Percentiles rank a stretch among this genome's conserved stretches.
Evolutionary conservation across 2,888 invertebrate species (phyloP).

Genomic region (Colostygia pectinataria): DNA sequence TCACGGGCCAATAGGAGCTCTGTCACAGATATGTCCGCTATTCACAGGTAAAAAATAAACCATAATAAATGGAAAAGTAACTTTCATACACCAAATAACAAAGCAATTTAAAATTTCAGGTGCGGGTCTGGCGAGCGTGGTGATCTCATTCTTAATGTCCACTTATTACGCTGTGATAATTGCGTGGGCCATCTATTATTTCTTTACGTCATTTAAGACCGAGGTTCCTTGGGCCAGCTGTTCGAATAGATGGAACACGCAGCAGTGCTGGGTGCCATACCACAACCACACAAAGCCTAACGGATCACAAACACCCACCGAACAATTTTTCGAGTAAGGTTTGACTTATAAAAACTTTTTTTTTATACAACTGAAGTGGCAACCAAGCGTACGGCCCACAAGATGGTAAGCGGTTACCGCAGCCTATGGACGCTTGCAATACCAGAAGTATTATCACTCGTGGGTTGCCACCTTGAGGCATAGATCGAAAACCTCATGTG

Average conservation of each 20-base stretch:
- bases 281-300: conserved; percentile 87
- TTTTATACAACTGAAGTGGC: no score
- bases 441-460: no score
- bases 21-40: conserved; percentile 95
- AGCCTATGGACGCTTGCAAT: no score
- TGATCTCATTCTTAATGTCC: conserved; percentile 97
- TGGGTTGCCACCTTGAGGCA: no score
- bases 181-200: conserved; percentile 96
- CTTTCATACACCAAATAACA: background rate
- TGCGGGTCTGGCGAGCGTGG: conserved; percentile 95
- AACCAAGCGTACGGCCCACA: no score
- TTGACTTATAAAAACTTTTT: conserved; percentile 33
- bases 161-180: conserved; percentile 98
- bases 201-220: conserved; percentile 94
- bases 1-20: conserved; percentile 94
- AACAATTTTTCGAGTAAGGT: conserved; percentile 96
- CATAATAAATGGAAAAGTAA: background rate
- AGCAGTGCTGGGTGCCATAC: conserved; percentile 90
- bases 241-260: conserved; percentile 92
- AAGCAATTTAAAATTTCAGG: conserved; percentile 82
- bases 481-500: no score
- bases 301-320: conserved; percentile 91
- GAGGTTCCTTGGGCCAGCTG: conserved; percentile 96
- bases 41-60: conserved; percentile 89
- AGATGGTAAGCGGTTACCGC: no score